These are phyloP conservation scores for Cacoxenus indagator DNA, from an alignment of 2,888 invertebrate species.

Conservation along the genomic window DNA sequence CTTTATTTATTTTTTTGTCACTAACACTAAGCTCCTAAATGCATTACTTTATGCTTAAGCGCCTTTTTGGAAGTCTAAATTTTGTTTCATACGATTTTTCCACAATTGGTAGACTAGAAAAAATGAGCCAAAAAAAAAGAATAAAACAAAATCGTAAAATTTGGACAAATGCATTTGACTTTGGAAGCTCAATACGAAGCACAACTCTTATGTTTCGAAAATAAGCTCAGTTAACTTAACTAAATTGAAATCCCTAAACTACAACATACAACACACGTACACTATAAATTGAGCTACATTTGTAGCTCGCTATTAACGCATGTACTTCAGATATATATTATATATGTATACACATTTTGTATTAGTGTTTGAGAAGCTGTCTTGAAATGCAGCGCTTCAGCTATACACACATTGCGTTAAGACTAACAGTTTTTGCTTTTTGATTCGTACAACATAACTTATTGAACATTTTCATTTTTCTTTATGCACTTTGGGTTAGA, in stretches of 20 bases:
- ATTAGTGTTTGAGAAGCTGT: too few species aligned
- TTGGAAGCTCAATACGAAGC: neutral
- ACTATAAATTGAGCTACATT: neutral
- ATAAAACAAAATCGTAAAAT: too few species aligned
- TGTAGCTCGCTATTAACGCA: neutral
- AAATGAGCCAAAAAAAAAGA: too few species aligned
- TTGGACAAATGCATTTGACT: neutral
- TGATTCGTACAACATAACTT: neutral
- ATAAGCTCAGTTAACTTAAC: too few species aligned
- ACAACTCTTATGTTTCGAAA: too few species aligned
- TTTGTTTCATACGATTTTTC: too few species aligned
- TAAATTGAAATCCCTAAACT: neutral
- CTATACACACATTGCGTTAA: neutral
- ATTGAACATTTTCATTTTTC: neutral
- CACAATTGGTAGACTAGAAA: neutral
- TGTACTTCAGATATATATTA: neutral
- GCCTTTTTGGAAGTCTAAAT: too few species aligned
- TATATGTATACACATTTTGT: too few species aligned
- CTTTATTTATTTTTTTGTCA: too few species aligned
- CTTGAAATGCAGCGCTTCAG: neutral
- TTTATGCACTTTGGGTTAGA: too few species aligned
- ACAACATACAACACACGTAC: neutral
- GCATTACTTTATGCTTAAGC: slow-evolving; percentile 17
- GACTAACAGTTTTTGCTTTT: neutral
- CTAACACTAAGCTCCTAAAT: too few species aligned